A percentile compares a stretch with the other conserved stretches of the same genome.
Conservation (phyloP, 1,140 invertebrate genomes). For the Phocides pigmalion region DNA sequence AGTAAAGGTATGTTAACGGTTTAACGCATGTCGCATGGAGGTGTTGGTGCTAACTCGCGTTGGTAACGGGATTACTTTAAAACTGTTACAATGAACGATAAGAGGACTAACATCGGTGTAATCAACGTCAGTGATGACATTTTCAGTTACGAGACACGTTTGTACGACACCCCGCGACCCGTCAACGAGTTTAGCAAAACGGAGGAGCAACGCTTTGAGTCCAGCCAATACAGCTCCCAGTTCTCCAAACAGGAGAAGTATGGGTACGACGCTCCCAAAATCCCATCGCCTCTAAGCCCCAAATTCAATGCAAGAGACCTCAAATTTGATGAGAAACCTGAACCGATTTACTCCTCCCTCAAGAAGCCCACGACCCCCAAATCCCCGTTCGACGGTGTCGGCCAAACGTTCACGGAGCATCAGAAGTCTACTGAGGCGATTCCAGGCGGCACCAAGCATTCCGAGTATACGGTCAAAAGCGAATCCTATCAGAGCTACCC, state of each 20-base stretch:
- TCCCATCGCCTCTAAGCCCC: slow-evolving; percentile 67
- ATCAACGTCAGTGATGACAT: slow-evolving; percentile 48
- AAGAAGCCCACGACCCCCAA: slow-evolving; percentile 59
- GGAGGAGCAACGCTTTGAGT: slow-evolving; percentile 58
- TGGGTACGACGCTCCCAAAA: slow-evolving; percentile 68
- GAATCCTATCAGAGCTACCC: slow-evolving; percentile 72
- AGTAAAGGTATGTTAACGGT: neutral
- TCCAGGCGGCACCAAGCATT: slow-evolving; percentile 69
- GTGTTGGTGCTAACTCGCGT: neutral
- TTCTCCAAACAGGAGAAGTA: slow-evolving; percentile 57
- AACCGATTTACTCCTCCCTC: slow-evolving; percentile 68
- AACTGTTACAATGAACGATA: neutral
- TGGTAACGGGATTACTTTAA: neutral
- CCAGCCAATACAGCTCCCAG: slow-evolving; percentile 48
- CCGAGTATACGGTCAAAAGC: slow-evolving; percentile 70
- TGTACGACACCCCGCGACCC: slow-evolving; percentile 79
- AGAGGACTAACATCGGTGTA: slow-evolving; percentile 42
- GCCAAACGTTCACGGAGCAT: slow-evolving; percentile 71
- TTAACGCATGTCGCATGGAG: neutral
- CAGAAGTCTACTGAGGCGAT: slow-evolving; percentile 72
- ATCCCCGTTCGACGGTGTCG: slow-evolving; percentile 63
- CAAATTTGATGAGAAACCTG: slow-evolving; percentile 73
- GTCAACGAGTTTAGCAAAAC: slow-evolving; percentile 59
- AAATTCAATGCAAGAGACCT: slow-evolving; percentile 82
- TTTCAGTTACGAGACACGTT: slow-evolving; percentile 81